phyloP scores from a whole-genome alignment of 2,797 vertebrate genomes.

The Aphelocoma californica region DNA sequence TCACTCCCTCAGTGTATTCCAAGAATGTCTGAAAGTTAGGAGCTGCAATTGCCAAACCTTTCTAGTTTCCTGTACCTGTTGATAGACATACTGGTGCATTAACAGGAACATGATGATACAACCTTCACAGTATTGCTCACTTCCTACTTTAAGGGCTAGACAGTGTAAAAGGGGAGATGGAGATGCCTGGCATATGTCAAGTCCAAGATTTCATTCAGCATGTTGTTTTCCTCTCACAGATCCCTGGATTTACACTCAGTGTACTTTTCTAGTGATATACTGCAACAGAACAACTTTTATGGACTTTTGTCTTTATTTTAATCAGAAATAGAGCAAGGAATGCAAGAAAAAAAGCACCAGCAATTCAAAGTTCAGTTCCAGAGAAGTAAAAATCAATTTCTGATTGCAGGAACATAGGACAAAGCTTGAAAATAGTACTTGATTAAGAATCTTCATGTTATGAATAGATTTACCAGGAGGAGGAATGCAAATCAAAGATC shows the following conservation, averaged over 20 bases:
- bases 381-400: conserved; percentile 13
- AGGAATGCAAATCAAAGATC: conserved; percentile 19
- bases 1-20: neutral
- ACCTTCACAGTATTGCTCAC: neutral
- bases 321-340: neutral
- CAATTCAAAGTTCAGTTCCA: neutral
- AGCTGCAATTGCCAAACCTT: neutral
- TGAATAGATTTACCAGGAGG: conserved; percentile 4
- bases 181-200: neutral
- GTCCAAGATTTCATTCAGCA: neutral
- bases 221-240: neutral
- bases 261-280: neutral
- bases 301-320: neutral
- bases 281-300: neutral
- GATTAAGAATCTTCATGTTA: conserved; percentile 15
- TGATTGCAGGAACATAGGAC: conserved; percentile 23
- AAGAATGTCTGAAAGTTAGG: neutral
- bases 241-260: neutral
- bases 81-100: neutral
- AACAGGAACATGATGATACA: neutral
- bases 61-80: neutral
- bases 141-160: neutral
- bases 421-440: conserved; percentile 29
- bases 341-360: neutral
- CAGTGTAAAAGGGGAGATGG: neutral